Evolutionary conservation across 2,888 invertebrate species (phyloP), one percentile per base, ranked within the genome.

Genomic region (Furcula furcula): DNA sequence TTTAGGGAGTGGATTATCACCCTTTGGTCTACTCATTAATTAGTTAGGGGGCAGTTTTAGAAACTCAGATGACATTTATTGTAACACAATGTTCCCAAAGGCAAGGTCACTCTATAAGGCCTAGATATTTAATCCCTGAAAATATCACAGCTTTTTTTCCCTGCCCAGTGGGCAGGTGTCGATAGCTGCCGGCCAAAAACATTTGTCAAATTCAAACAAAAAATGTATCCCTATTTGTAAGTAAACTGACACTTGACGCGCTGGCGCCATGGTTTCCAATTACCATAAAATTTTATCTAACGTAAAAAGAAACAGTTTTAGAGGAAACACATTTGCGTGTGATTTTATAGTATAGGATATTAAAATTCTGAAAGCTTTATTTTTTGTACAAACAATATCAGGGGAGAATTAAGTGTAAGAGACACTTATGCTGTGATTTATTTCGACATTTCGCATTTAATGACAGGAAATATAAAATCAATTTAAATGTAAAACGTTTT

Each of bases 181-280:
- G 46, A 47, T 19, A 41, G 22, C 21, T 36, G 30, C 23, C 31
- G 38, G 21, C 29, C 26, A 33, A 44, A 49, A 51, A 31, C 25
- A 40, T 16, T 36, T 41, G 40, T 20, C 25, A 29, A 19, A 26
- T 45, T 40, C 25, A 25, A 20, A 16, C 16, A 32, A 44, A 39
- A 44, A 46, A 46, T 25, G 11, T 4, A 9, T 25, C 27, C 29
- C 40, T 31, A 52, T 56, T 47, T 50, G 56, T 61, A 38, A 31
- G 49, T 37, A 47, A 52, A 46, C 38, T 37, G 58, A 58, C 43
- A 47, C 45, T 52, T 55, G 53, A 55, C 45, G 40, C 38, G 40
- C 46, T 34, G 65, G 64, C 65, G 64, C 60, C 53, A 56, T 12
- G 32, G 30, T 28, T 29, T 6, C 36, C 41, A 42, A 29, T 49